Evolutionary conservation across 2,797 vertebrate species (phyloP).

Genomic region (Pelochelys cantorii): DNA sequence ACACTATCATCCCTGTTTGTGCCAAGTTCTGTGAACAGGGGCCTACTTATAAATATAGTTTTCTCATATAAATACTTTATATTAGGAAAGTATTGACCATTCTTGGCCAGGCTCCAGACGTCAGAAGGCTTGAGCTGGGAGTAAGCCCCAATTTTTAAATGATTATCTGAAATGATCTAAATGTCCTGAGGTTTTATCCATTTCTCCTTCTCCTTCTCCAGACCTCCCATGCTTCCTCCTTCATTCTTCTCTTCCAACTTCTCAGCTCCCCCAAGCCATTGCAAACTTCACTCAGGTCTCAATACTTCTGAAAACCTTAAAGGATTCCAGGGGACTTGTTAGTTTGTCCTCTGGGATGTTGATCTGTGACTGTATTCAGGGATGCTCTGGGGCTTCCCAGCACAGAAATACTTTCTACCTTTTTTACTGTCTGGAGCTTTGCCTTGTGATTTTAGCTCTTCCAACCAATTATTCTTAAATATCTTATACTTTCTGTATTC

Average conservation of each 20-base stretch:
- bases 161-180: not conserved
- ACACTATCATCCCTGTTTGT: too few species aligned
- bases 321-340: not conserved
- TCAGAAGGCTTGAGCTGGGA: not conserved
- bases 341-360: not conserved
- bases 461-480: not conserved
- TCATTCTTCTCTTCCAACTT: not conserved
- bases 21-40: too few species aligned
- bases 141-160: accelerated
- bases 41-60: too few species aligned
- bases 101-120: not conserved
- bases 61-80: too few species aligned
- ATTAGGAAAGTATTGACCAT: too few species aligned
- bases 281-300: not conserved
- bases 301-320: not conserved
- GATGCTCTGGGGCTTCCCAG: not conserved
- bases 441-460: not conserved
- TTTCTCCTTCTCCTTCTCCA: not conserved
- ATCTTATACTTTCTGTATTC: not conserved
- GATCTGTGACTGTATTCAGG: not conserved
- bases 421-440: not conserved
- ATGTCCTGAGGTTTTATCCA: not conserved
- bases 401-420: not conserved
- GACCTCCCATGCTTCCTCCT: not conserved
- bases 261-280: not conserved